A percentile compares a stretch with the other conserved stretches of the same genome.
phyloP scores from a whole-genome alignment of 37 sponge, comb jelly and placozoan genomes.

The Axinella damicornis region DNA sequence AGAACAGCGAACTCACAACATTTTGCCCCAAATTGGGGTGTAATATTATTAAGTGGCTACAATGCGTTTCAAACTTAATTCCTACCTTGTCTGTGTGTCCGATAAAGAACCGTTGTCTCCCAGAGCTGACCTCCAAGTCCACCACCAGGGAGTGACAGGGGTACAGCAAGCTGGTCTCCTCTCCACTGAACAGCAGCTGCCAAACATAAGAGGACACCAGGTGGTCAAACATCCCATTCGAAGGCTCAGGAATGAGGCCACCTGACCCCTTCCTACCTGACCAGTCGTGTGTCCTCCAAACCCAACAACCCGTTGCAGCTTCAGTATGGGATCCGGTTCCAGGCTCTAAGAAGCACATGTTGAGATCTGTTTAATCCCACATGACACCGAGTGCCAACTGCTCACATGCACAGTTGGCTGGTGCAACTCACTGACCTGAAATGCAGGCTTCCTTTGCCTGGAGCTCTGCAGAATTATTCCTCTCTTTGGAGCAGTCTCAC shows the following conservation, averaged over 20 bases:
- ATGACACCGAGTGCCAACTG: too few relatives aligned
- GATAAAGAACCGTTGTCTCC: conserved; percentile 76
- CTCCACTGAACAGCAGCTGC: conserved; percentile 63
- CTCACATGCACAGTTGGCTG: too few relatives aligned
- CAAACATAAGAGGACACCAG: background rate
- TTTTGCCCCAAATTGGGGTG: too few relatives aligned
- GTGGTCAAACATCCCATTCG: too few relatives aligned
- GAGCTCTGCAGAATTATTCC: background rate
- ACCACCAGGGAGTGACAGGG: conserved; percentile 83
- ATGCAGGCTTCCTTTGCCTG: background rate
- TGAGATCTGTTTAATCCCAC: too few relatives aligned
- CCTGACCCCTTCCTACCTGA: conserved; percentile 46
- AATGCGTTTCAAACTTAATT: too few relatives aligned
- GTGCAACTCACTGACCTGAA: background rate
- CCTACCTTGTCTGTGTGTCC: conserved; percentile 90
- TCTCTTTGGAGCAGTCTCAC: too few relatives aligned
- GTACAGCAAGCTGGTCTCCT: conserved; percentile 63
- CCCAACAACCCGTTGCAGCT: conserved; percentile 70
- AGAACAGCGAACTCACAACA: too few relatives aligned
- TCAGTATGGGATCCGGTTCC: conserved; percentile 78
- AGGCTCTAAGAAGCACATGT: conserved; percentile 29
- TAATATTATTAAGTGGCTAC: too few relatives aligned
- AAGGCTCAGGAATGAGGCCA: too few relatives aligned
- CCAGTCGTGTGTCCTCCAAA: conserved; percentile 57
- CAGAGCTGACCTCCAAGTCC: conserved; percentile 58